phyloP scores from a whole-genome alignment of 2,797 vertebrate species.

The Diceros bicornis region DNA sequence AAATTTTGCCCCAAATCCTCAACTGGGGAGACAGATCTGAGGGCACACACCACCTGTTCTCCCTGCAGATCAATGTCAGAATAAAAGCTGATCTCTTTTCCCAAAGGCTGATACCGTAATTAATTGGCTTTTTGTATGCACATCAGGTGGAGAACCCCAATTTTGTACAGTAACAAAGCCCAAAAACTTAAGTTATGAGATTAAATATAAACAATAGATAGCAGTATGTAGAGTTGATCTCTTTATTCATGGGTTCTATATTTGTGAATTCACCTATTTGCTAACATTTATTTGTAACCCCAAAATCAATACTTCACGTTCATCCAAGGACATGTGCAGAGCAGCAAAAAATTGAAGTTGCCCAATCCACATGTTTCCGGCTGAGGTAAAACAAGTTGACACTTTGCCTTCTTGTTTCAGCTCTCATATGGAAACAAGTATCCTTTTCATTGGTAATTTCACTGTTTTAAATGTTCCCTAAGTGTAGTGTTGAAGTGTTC shows the following conservation, averaged over 20 bases:
- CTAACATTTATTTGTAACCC: conserved; percentile 11
- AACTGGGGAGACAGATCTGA: too few relatives aligned
- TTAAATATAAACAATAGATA: background rate
- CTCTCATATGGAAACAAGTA: background rate
- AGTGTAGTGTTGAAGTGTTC: background rate
- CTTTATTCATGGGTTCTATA: background rate
- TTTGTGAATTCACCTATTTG: background rate
- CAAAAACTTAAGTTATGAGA: conserved; percentile 28
- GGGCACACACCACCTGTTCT: too few relatives aligned
- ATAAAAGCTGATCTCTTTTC: too few relatives aligned
- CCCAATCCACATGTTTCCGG: background rate
- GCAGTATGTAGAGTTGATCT: background rate
- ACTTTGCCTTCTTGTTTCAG: background rate
- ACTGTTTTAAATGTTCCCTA: background rate
- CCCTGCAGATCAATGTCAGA: too few relatives aligned
- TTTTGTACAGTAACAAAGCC: too few relatives aligned
- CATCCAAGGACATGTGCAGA: background rate
- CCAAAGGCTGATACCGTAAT: too few relatives aligned
- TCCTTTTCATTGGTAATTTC: background rate
- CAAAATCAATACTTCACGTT: background rate
- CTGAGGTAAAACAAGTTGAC: background rate
- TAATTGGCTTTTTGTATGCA: too few relatives aligned
- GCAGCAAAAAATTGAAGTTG: background rate
- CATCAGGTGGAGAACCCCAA: too few relatives aligned
- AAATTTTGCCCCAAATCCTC: too few relatives aligned